Evolutionary conservation across 2,888 invertebrate species (phyloP).

Genomic region (Xestia xanthographa): DNA sequence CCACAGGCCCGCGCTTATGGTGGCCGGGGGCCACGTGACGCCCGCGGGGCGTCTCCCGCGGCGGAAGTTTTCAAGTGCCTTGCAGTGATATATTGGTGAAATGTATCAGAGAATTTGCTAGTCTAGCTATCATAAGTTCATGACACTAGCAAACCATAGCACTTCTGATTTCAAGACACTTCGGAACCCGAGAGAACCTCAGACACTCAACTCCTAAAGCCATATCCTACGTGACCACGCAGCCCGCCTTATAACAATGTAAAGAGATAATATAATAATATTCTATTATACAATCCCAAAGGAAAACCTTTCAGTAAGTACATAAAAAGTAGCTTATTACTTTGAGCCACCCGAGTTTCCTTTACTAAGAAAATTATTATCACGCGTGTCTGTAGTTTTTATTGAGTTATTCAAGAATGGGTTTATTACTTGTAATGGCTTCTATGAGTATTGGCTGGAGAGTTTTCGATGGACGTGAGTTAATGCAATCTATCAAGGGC

Average conservation of each 20-base stretch:
- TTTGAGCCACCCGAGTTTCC: conserved; percentile 9
- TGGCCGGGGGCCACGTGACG: no score
- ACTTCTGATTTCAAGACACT: conserved; percentile 12
- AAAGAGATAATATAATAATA: conserved; percentile 45
- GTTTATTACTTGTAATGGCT: not conserved
- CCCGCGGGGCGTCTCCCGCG: no score
- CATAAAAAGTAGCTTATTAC: conserved; percentile 39
- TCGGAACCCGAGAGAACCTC: not conserved
- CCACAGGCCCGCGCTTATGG: no score
- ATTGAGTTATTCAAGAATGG: conserved; percentile 9
- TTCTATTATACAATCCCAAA: conserved; percentile 44
- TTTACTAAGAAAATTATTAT: not conserved
- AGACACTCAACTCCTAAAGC: conserved; percentile 20
- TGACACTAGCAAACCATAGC: not conserved
- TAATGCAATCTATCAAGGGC: conserved; percentile 5
- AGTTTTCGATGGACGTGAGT: not conserved
- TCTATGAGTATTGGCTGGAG: not conserved
- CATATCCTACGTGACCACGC: conserved; percentile 45
- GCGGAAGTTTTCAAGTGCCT: not conserved
- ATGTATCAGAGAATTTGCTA: not conserved
- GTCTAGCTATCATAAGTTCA: not conserved
- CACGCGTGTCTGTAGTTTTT: not conserved
- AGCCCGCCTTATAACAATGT: conserved; percentile 34
- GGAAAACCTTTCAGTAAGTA: conserved; percentile 41
- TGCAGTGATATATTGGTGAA: not conserved